Conservation (phyloP, 2,888 invertebrate species). For the Machimus rusticus region DNA sequence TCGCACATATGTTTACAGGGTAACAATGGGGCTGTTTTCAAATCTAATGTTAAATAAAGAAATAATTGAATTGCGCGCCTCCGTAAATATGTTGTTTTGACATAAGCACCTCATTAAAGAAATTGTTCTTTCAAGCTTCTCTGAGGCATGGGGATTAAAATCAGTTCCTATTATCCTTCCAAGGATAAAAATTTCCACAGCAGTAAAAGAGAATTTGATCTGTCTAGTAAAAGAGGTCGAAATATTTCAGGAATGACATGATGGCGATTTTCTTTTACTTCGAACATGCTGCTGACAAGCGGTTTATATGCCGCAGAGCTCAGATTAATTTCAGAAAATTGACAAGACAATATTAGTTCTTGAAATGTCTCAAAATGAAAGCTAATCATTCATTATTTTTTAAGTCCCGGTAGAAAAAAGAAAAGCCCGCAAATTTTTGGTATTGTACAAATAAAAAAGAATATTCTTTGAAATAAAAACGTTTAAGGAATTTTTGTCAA, state of each 20-base stretch:
- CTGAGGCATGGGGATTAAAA: neutral
- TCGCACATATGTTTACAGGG: neutral
- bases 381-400: neutral
- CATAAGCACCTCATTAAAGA: slow-evolving; percentile 3
- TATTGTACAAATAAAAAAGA: too few relatives aligned
- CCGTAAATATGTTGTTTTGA: slow-evolving; percentile 1
- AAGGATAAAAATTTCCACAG: neutral
- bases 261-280: neutral
- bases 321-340: neutral
- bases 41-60: neutral
- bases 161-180: neutral
- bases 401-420: neutral
- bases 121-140: neutral
- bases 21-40: neutral
- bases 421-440: neutral
- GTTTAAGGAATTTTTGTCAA: too few relatives aligned
- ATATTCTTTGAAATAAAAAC: too few relatives aligned
- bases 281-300: neutral
- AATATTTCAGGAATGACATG: neutral
- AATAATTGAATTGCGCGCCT: neutral
- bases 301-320: neutral
- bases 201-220: neutral
- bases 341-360: neutral
- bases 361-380: neutral
- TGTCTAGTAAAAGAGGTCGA: neutral